These are phyloP conservation scores for Hyperopisus bebe DNA, from an alignment of 2,113 vertebrate genomes.

Conservation along the genomic window DNA sequence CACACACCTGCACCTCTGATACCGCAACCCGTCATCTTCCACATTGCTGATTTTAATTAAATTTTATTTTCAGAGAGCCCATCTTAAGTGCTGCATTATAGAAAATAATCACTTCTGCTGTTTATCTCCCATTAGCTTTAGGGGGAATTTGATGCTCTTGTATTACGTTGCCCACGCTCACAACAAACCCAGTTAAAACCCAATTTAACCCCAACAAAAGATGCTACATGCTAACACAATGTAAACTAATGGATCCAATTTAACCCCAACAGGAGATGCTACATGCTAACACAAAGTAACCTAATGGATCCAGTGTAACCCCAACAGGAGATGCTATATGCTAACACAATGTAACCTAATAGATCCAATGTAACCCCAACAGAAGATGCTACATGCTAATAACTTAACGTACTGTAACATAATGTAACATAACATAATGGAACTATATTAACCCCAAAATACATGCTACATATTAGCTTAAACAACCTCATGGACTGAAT, in stretches of 20 bases:
- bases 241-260: background rate
- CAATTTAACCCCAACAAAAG: background rate
- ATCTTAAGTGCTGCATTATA: constrained; percentile 6
- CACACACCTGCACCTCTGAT: background rate
- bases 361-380: background rate
- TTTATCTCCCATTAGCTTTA: background rate
- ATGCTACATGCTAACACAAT: background rate
- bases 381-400: background rate
- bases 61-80: constrained; percentile 7
- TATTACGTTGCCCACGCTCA: background rate
- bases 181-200: background rate
- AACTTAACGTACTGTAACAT: background rate
- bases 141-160: background rate
- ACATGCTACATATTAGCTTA: background rate
- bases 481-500: background rate
- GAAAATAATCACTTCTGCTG: background rate
- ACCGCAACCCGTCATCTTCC: background rate
- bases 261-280: background rate
- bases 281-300: background rate
- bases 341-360: background rate
- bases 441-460: background rate
- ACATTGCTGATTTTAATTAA: background rate
- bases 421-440: background rate
- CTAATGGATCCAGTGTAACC: background rate
- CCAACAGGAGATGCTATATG: background rate